Evolutionary conservation across 2,113 vertebrate genomes (phyloP).

Genomic region (Phalacrocorax pelagicus): DNA sequence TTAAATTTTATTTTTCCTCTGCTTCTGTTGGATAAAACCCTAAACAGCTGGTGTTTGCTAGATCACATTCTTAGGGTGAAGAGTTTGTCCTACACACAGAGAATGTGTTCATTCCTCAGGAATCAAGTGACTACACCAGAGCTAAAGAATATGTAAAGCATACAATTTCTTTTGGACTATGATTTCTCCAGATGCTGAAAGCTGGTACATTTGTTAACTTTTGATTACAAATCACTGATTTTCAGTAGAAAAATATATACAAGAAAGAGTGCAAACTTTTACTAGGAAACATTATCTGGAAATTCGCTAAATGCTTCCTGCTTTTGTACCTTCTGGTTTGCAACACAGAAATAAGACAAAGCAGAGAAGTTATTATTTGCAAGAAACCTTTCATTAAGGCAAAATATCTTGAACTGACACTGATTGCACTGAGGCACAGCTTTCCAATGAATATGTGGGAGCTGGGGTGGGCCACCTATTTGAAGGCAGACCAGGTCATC

Average conservation of each 20-base stretch:
- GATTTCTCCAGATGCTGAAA: conserved; percentile 72
- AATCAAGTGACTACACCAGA: conserved; percentile 76
- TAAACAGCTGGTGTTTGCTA: conserved; percentile 74
- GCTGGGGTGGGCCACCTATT: not conserved
- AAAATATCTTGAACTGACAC: not conserved
- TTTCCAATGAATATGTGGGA: not conserved
- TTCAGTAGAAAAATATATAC: conserved; percentile 18
- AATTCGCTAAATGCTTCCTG: not conserved
- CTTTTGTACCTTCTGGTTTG: not conserved
- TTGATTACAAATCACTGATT: not conserved
- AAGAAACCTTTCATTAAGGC: not conserved
- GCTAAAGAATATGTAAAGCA: conserved; percentile 48
- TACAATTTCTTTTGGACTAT: conserved; percentile 67
- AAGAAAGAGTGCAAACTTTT: not conserved
- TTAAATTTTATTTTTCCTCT: not conserved
- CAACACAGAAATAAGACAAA: not conserved
- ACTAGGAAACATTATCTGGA: not conserved
- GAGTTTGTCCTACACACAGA: conserved; percentile 58
- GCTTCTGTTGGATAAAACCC: conserved; percentile 50
- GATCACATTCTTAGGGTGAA: conserved; percentile 68
- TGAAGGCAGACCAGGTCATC: not conserved
- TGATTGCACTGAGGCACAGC: not conserved
- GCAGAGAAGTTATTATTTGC: not conserved
- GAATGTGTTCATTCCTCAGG: conserved; percentile 69
- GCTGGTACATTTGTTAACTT: conserved; percentile 56